Base-by-base conservation (phyloP, 1,140 invertebrate species). In the Plectus sambesii region DNA sequence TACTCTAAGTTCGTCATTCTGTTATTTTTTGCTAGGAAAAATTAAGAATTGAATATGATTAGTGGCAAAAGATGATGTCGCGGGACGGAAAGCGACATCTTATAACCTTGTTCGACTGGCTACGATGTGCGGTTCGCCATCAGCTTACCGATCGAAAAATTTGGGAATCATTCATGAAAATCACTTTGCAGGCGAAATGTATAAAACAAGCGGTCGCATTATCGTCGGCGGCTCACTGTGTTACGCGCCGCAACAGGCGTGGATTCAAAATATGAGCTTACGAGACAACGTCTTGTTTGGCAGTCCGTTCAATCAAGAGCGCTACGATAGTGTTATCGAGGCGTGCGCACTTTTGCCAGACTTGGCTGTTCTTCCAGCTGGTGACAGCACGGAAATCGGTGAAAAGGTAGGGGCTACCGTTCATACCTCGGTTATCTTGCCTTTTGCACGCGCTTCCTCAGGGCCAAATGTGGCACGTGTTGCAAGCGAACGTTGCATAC, bases 211-310 rank as follows among this genome's bases (percentile, higher is more conserved):
- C 33, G 75, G 75, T 20, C 47, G 47, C 15, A 70, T 76, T 1
- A 69, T 69, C 54, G 67, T 71, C 5, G 62, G 63, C 47, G 72
- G 72, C 15, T 55, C 38, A 19, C 39, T 75, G 22, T 74, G 74
- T 1, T 77, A 76, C 54, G 73, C 75, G 1, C 62, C 75, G 3
- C 76, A 77, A 54, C 71, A 74, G 50, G 69, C 76, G 0, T 77
- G 76, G 76, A 75, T 77, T 36, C 70, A 74, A 55, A 77, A 77
- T 59, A 62, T 68, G 17, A 64, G 58, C n/a, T 38, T 67, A 2
- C 38, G 53, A 42, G 49, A 52, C 12, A 67, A 68, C 47, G 51
- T 66, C 36, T 29, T 57, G 15, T 67, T 67, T 40, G 64, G 54
- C 17, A 44, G 33, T 9, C 35, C 41, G 0, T 62, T 49, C 26